Conservation (phyloP, 2,797 vertebrate genomes). For the Melanotaenia boesemani region DNA sequence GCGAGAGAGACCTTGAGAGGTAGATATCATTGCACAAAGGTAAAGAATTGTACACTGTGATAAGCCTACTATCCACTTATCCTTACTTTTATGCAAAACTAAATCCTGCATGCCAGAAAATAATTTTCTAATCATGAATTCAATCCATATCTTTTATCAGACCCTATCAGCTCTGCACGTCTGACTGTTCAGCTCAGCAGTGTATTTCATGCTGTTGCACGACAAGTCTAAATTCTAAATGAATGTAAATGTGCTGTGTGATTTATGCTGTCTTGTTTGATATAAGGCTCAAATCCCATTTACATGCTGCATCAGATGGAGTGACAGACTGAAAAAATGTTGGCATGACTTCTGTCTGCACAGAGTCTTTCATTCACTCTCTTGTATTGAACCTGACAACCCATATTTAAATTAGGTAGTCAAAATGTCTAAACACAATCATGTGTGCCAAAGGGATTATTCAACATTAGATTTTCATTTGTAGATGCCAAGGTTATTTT, state of each 20-base stretch:
- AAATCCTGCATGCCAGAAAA: slow-evolving; percentile 6
- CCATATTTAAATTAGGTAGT: slow-evolving; percentile 28
- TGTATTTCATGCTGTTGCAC: slow-evolving; percentile 35
- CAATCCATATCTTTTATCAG: slow-evolving; percentile 21
- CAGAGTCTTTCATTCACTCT: slow-evolving; percentile 16
- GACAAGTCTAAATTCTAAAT: slow-evolving; percentile 43
- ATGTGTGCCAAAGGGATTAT: slow-evolving; percentile 3
- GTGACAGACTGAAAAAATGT: slow-evolving; percentile 36
- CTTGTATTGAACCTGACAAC: slow-evolving; percentile 2
- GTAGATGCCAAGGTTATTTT: slow-evolving; percentile 12
- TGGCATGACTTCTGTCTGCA: slow-evolving; percentile 18
- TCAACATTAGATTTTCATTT: slow-evolving; percentile 1
- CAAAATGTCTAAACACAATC: slow-evolving; percentile 12
- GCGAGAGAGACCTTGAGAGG: slow-evolving; percentile 25
- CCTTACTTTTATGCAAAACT: slow-evolving; percentile 26
- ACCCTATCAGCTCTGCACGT: slow-evolving; percentile 4
- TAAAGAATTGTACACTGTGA: background rate
- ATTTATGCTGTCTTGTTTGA: slow-evolving; percentile 40
- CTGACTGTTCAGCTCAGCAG: slow-evolving; percentile 11
- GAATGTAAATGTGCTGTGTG: slow-evolving; percentile 35
- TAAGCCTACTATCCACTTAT: slow-evolving; percentile 11
- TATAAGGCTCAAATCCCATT: slow-evolving; percentile 35
- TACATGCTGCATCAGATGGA: slow-evolving; percentile 23
- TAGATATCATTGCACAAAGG: slow-evolving; percentile 16
- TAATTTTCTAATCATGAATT: slow-evolving; percentile 3